Conservation (phyloP, 2,888 invertebrate species). For the Pegoplata infirma region DNA sequence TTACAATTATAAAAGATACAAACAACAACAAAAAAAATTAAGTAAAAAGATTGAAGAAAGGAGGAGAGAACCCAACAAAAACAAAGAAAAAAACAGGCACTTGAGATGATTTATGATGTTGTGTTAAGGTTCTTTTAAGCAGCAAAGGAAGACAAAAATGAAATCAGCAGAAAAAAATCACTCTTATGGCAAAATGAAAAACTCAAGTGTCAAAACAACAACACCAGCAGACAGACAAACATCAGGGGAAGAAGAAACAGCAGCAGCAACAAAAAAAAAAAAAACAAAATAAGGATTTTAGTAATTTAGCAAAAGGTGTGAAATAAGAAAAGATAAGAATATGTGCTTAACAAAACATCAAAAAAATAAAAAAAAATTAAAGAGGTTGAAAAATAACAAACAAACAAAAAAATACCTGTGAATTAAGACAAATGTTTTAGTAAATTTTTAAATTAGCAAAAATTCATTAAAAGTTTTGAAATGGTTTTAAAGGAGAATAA, state of each 20-base stretch:
- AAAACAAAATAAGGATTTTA: too few relatives aligned
- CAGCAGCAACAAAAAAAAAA: slow-evolving; percentile 42
- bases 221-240: slow-evolving; percentile 29
- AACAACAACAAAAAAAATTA: slow-evolving; percentile 19
- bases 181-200: slow-evolving; percentile 49
- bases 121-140: slow-evolving; percentile 41
- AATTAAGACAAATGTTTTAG: slow-evolving; percentile 42
- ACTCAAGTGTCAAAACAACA: slow-evolving; percentile 57
- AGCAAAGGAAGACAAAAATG: slow-evolving; percentile 31
- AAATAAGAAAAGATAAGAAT: slow-evolving; percentile 46
- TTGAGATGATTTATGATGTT: slow-evolving; percentile 75
- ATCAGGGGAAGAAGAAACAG: slow-evolving; percentile 16
- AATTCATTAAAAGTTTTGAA: slow-evolving; percentile 33
- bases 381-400: slow-evolving; percentile 1
- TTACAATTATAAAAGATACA: slow-evolving; percentile 38
- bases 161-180: slow-evolving; percentile 24
- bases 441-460: slow-evolving; percentile 37
- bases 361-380: slow-evolving; percentile 5
- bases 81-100: slow-evolving; percentile 64
- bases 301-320: slow-evolving; percentile 58
- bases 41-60: slow-evolving; percentile 36
- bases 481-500: background rate
- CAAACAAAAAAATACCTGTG: slow-evolving; percentile 28
- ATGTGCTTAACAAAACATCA: slow-evolving; percentile 34
- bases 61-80: too few relatives aligned